Percentiles rank a stretch among this genome's conserved stretches.
phyloP scores from a whole-genome alignment of 1,140 invertebrate species.

The Monochamus saltuarius region DNA sequence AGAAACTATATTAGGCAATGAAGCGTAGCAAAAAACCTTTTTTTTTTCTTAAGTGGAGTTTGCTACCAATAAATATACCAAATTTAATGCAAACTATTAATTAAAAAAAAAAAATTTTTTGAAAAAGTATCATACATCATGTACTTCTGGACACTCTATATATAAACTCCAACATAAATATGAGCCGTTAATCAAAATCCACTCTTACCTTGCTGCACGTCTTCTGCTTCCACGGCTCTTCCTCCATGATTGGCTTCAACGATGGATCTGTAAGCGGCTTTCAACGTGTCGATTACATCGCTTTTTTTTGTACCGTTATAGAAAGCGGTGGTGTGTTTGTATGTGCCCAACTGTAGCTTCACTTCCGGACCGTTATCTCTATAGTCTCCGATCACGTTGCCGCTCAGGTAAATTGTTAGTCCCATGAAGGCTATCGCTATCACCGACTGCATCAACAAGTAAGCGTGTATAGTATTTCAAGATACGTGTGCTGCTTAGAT shows the following conservation, averaged over 20 bases:
- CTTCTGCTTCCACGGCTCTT: conserved; percentile 20
- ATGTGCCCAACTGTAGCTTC: conserved; percentile 32
- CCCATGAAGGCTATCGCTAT: conserved; percentile 28
- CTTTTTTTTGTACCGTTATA: conserved; percentile 23
- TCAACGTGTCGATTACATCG: conserved; percentile 14
- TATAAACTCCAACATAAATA: too few species aligned
- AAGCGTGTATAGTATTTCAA: neutral
- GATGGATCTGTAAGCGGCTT: conserved; percentile 23
- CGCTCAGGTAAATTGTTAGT: conserved; percentile 32
- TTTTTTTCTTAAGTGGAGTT: too few species aligned
- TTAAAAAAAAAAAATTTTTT: too few species aligned
- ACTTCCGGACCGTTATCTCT: conserved; percentile 27
- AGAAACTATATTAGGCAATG: too few species aligned
- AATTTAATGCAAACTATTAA: too few species aligned
- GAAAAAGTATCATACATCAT: too few species aligned
- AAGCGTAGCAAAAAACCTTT: too few species aligned
- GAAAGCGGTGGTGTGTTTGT: conserved; percentile 36
- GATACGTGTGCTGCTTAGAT: too few species aligned
- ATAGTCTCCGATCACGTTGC: conserved; percentile 11
- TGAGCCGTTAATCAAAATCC: too few species aligned
- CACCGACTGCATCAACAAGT: conserved; percentile 22
- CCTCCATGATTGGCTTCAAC: conserved; percentile 23
- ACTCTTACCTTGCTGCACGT: conserved; percentile 30
- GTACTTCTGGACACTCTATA: too few species aligned
- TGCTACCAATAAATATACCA: too few species aligned